Evolutionary conservation across 2,888 invertebrate species (phyloP), one percentile per base, ranked within the genome.

Genomic region (Melipona beecheii): DNA sequence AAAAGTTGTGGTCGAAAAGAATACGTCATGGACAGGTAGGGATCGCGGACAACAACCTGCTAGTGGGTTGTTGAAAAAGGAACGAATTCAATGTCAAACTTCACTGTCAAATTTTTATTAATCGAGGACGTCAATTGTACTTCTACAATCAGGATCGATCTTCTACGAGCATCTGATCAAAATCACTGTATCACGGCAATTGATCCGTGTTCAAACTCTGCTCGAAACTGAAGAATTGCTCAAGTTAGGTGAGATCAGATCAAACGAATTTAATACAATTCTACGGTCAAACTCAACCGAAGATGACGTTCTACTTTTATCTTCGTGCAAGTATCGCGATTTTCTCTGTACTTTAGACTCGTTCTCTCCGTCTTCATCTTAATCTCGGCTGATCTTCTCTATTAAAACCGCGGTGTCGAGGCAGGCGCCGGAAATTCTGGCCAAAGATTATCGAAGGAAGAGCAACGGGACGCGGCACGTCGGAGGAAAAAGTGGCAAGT

Each of bases 21-120:
- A 72, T 76, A 81, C 74, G 77, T 84, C 79, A 78, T 36, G 24
- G 31, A 78, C 52, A n/a, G 49, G 62, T 52, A 56, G 36, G 77
- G 62, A 75, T 71, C 62, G 49, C 50, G 36, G 68, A n/a, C 49
- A 65, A 64, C 80, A 69, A 66, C 64, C 65, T 64, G 56, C 79
- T 86, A 84, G 78, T 88, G 64, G 84, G 43, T 43, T 43, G 43
- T 43, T 43, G 43, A 9, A 43, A 43, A 9, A 43, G 43, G 11
- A 88, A 82, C 76, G 82, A 86, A 84, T 88, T 88, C 87, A 84
- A 75, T 70, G 84, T 66, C n/a, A n/a, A 71, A 84, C 81, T 79
- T 88, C 79, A 83, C 72, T 78, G 64, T 71, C 49, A 79, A 85
- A 77, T 81, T 84, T 27, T 83, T 85, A 84, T 86, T 75, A 78